Evolutionary conservation across 2,888 invertebrate genomes (phyloP), one percentile per base, ranked within the genome.

Genomic region (Cataglyphis albicans): DNA sequence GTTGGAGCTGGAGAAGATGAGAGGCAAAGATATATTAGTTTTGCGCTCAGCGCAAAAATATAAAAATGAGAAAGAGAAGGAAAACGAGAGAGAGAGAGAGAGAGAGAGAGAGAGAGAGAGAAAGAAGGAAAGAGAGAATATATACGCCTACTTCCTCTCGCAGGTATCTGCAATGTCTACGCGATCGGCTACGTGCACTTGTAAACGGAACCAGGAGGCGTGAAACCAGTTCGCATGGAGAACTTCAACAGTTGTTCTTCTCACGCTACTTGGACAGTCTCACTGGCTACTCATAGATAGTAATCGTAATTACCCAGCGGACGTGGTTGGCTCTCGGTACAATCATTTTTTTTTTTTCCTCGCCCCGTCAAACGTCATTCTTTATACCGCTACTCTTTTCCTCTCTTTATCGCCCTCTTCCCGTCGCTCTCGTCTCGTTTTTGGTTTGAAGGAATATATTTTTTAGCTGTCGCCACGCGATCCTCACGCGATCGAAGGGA

Each of bases 211-310:
- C 63, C 52, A 52, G 52, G 84, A 84, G 74, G 64, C 67, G 70
- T 41, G 82, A 78, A 89, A 89, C 86, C 87, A 86, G 88, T 89
- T 89, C 84, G 81, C 64, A 80, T 75, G 52, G 75, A 64, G 81
- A 87, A 80, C 74, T 63, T 61, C 63, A 64, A 48, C 52, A 63
- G 82, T 76, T 84, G 64, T 68, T 84, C 82, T 89, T 89, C 87
- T 88, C 88, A 88, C 87, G 89, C 82, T 87, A 86, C 89, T 74
- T 67, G 83, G 83, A 81, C 80, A 82, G 82, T 81, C 85, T 81
- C 85, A 67, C 38, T 82, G 61, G 70, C 74, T 87, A 76, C 80
- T 73, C 81, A 84, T 81, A 82, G 83, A 89, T 88, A 86, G 81
- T 84, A 87, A 86, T 87, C 84, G 87, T 87, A 87, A 86, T 87